Percentiles rank a stretch among this genome's conserved stretches.
Evolutionary conservation across 2,888 invertebrate genomes (phyloP).

Genomic region (Callyntrura guangdongensis): DNA sequence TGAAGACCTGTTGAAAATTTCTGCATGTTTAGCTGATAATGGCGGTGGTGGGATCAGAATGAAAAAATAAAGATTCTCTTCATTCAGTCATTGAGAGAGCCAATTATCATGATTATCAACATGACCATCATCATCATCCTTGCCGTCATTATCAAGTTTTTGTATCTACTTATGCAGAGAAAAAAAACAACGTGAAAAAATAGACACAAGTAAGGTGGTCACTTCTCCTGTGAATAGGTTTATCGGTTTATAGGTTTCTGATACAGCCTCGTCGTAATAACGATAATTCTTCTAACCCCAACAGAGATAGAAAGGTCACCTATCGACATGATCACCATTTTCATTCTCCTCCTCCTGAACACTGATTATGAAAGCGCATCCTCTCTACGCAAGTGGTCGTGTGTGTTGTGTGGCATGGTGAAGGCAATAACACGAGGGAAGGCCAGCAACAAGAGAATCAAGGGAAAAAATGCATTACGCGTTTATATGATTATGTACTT

Average conservation of each 20-base stretch:
- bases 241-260: constrained; percentile 72
- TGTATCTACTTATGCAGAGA: background rate
- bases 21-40: constrained; percentile 15
- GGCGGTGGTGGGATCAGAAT: constrained; percentile 6
- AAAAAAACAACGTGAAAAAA: background rate
- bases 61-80: constrained; percentile 8
- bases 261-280: constrained; percentile 23
- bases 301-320: constrained; percentile 56
- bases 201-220: constrained; percentile 26
- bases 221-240: constrained; percentile 59
- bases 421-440: constrained; percentile 18
- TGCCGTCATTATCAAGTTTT: constrained; percentile 3
- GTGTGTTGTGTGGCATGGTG: constrained; percentile 53
- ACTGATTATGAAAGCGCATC: constrained; percentile 50
- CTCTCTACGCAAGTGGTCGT: constrained; percentile 33
- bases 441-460: background rate
- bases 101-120: constrained; percentile 61
- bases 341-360: constrained; percentile 17
- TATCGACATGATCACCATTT: constrained; percentile 53
- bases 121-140: constrained; percentile 24
- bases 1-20: constrained; percentile 13
- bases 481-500: background rate
- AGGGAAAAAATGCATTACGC: constrained; percentile 5
- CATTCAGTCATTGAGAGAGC: constrained; percentile 24
- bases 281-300: constrained; percentile 42